These are phyloP conservation scores for Papilio elwesi DNA, from an alignment of 2,888 invertebrate genomes.

Conservation along the genomic window DNA sequence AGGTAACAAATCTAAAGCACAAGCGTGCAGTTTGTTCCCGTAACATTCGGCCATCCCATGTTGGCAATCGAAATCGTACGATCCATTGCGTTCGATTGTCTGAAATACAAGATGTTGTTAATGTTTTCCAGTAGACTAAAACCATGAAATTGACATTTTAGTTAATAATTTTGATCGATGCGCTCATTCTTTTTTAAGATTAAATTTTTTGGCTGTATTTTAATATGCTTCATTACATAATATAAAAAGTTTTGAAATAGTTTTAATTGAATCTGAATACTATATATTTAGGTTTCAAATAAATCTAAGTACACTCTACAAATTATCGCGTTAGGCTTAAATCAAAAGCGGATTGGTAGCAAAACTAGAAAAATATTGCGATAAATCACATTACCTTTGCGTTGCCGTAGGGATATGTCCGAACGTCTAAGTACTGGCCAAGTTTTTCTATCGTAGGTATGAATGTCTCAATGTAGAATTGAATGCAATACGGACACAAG, in stretches of 20 bases:
- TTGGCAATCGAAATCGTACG: slow-evolving; percentile 86
- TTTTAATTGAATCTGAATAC: too few species aligned
- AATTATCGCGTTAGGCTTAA: background rate
- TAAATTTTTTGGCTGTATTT: too few species aligned
- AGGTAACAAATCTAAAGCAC: slow-evolving; percentile 86
- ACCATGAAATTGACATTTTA: background rate
- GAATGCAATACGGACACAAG: slow-evolving; percentile 89
- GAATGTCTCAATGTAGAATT: slow-evolving; percentile 87
- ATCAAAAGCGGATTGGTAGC: background rate
- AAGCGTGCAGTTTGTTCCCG: slow-evolving; percentile 92
- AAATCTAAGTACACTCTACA: too few species aligned
- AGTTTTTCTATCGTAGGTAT: slow-evolving; percentile 84
- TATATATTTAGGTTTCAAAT: too few species aligned
- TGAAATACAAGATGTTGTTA: slow-evolving; percentile 44
- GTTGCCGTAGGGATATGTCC: slow-evolving; percentile 88
- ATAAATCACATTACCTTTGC: background rate
- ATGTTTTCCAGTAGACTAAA: background rate
- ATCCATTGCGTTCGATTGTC: slow-evolving; percentile 50
- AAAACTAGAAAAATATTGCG: background rate
- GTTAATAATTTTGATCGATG: too few species aligned
- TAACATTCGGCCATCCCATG: slow-evolving; percentile 89
- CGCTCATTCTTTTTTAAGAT: too few species aligned
- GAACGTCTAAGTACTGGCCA: slow-evolving; percentile 83
- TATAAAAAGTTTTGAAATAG: too few species aligned
- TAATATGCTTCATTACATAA: too few species aligned